Conservation (phyloP, 1,140 invertebrate genomes). For the Sycophaga agraensis region DNA sequence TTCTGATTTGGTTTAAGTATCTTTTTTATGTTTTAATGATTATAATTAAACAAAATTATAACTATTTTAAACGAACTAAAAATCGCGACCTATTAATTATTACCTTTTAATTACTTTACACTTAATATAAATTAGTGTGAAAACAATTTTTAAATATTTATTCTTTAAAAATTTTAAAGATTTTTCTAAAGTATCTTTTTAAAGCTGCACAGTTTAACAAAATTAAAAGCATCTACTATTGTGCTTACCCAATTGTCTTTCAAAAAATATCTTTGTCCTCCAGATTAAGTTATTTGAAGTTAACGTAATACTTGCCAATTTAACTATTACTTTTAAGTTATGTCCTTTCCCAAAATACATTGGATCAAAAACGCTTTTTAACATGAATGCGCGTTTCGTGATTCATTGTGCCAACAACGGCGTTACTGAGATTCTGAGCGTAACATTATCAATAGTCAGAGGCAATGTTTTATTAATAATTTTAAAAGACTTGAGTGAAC, state of each 20-base stretch:
- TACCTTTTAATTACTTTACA: too few species aligned
- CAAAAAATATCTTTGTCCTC: conserved; percentile 9
- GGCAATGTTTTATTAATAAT: conserved; percentile 13
- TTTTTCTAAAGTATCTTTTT: not conserved
- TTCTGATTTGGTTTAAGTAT: too few species aligned
- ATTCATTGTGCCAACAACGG: conserved; percentile 7
- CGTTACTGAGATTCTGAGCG: conserved; percentile 22
- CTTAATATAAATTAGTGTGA: too few species aligned
- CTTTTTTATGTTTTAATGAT: too few species aligned
- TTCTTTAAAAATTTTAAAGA: not conserved
- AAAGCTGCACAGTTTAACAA: not conserved
- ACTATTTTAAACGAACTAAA: too few species aligned
- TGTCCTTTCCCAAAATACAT: not conserved
- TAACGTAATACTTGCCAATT: not conserved
- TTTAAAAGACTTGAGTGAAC: not conserved
- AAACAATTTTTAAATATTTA: not conserved
- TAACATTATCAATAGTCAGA: conserved; percentile 17
- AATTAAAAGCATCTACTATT: not conserved
- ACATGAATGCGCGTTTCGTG: not conserved
- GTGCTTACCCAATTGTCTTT: conserved; percentile 19
- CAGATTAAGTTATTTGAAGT: not conserved
- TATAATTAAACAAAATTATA: too few species aligned
- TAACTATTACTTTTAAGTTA: not conserved
- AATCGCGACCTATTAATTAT: too few species aligned
- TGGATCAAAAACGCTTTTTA: conserved; percentile 2